Base-by-base conservation (phyloP, 2,113 vertebrate genomes). In the Leptobrachium ailaonicum region DNA sequence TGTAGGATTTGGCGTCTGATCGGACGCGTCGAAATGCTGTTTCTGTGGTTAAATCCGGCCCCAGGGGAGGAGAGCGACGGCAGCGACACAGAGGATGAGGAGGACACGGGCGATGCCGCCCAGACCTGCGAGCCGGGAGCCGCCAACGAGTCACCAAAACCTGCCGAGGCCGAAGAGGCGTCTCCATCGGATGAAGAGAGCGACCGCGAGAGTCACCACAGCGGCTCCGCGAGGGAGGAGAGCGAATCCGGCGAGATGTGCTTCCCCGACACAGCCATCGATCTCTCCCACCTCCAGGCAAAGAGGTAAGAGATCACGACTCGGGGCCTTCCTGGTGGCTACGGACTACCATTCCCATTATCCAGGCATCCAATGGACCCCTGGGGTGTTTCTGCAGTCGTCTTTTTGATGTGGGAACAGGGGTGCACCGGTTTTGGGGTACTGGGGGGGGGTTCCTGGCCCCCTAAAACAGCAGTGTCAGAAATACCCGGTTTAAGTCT, bases 211-310 rank as follows among this genome's bases (percentile, higher is more conserved):
- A 4, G 8, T 40, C 50, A 32, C 4, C 41, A 67, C 5, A 20
- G 75, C 82, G 13, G 79, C 1, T 66, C 71, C 32, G 76, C 2
- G 62, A 94, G 82, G 81, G 60, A 89, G 67, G 88, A 87, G 64
- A 87, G 87, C 40, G 88, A 85, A 43, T 82, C 80, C 60, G 82
- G 72, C n/a, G 67, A 14, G 40, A 60, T 96, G 62, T 85, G 83
- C 85, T 99, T 96, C 68, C 98, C 98, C 0, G 96, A 99, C 60
- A 99, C 98, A 0, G 88, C 91, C 2, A 98, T 99, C 20, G 94
- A 97, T 53, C 91, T 99, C 76, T 94, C 96, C 0, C 95, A 99
- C 82, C 92, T 99, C 41, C 96, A 97, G 70, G 84, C 94, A 11
- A 94, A 89, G 87, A 96, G 96, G 98, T 96, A 85, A 87, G 69